phyloP scores from a whole-genome alignment of 2,113 vertebrate species.

The Pandion haliaetus region DNA sequence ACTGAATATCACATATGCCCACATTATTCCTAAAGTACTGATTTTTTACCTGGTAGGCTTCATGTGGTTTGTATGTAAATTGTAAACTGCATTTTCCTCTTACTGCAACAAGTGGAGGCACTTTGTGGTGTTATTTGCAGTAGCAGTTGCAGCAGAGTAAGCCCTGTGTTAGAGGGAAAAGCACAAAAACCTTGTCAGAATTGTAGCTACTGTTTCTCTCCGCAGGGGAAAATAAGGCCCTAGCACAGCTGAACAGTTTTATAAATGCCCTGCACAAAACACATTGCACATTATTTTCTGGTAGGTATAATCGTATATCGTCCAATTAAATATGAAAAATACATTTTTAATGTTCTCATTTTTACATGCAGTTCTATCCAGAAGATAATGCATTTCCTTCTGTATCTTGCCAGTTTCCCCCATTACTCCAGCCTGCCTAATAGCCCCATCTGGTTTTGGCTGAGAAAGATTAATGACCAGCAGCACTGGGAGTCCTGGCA shows the following conservation, averaged over 20 bases:
- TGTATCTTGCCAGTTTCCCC: constrained; percentile 26
- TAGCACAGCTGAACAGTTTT: constrained; percentile 9
- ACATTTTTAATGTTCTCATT: constrained; percentile 45
- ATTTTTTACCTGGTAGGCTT: background rate
- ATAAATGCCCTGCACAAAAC: constrained; percentile 23
- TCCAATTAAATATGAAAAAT: constrained; percentile 66
- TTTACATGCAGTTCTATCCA: constrained; percentile 5
- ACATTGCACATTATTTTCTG: constrained; percentile 37
- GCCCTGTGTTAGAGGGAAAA: background rate
- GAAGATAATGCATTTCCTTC: constrained; percentile 38
- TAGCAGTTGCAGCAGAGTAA: background rate
- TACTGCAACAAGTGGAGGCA: background rate
- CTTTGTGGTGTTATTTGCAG: constrained; percentile 23
- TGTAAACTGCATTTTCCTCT: constrained; percentile 13
- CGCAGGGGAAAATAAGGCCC: background rate
- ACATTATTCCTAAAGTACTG: background rate
- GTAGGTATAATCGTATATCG: background rate
- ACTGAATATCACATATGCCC: background rate
- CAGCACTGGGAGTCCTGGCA: constrained; percentile 21
- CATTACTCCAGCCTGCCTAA: constrained; percentile 39
- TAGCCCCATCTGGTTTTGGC: constrained; percentile 52
- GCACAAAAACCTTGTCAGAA: background rate
- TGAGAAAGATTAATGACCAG: constrained; percentile 50
- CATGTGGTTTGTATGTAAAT: constrained; percentile 28
- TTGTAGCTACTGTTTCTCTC: background rate